Evolutionary conservation across 2,888 invertebrate species (phyloP).

Genomic region (Acronicta aceris): DNA sequence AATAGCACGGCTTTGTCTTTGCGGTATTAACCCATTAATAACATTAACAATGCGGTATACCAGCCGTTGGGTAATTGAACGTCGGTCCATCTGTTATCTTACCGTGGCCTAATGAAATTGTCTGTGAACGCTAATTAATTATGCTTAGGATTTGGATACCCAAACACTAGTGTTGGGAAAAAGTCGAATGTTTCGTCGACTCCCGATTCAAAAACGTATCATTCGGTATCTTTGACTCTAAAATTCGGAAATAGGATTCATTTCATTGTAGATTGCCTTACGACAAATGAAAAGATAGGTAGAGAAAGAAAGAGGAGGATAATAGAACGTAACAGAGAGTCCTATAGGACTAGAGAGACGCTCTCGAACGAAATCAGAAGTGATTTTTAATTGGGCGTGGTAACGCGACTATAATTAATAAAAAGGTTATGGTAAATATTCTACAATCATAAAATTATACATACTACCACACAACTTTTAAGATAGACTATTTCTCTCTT

Average conservation of each 20-base stretch:
- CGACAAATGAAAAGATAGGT: no score
- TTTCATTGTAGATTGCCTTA: no score
- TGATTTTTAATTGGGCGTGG: no score
- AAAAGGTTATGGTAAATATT: no score
- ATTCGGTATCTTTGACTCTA: neutral
- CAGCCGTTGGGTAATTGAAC: slow-evolving; percentile 72
- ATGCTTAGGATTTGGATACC: slow-evolving; percentile 57
- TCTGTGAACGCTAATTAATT: slow-evolving; percentile 74
- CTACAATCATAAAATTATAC: no score
- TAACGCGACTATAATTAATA: no score
- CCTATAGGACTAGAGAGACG: no score
- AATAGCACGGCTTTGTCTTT: slow-evolving; percentile 70
- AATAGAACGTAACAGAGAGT: no score
- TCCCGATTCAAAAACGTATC: neutral
- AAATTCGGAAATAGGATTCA: neutral
- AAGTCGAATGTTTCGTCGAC: neutral
- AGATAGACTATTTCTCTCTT: no score
- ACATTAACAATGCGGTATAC: slow-evolving; percentile 77
- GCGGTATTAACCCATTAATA: slow-evolving; percentile 78
- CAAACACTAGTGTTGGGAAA: neutral
- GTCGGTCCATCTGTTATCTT: slow-evolving; percentile 74
- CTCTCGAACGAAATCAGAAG: no score
- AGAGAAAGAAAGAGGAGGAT: no score
- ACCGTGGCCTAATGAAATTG: slow-evolving; percentile 72
- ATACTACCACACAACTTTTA: no score